Percentiles rank a stretch among this genome's conserved stretches.
phyloP scores from a whole-genome alignment of 2,888 invertebrate species.

The Meteorus colon region DNA sequence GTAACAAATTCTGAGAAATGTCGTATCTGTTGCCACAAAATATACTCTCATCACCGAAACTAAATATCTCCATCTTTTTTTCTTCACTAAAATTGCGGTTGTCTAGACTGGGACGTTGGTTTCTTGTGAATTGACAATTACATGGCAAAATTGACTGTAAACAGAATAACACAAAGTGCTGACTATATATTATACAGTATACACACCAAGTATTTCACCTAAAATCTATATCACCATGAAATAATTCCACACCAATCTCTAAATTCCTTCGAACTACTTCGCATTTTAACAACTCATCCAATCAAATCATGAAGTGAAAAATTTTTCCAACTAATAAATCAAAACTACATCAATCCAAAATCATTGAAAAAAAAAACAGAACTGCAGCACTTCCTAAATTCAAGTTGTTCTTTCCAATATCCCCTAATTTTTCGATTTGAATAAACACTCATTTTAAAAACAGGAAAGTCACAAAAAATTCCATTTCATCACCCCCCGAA shows the following conservation, averaged over 20 bases:
- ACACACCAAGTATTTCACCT: background rate
- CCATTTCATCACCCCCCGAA: background rate
- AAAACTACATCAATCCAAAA: too few relatives aligned
- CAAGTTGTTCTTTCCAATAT: too few relatives aligned
- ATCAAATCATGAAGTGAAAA: too few relatives aligned
- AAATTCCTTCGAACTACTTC: too few relatives aligned
- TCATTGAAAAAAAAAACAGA: background rate
- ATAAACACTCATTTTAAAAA: conserved; percentile 11
- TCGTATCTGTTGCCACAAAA: conserved; percentile 11
- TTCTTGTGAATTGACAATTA: conserved; percentile 64
- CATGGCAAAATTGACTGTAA: conserved; percentile 44
- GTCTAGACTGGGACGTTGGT: conserved; percentile 63
- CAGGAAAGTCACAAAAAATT: conserved; percentile 11
- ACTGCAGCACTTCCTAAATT: background rate
- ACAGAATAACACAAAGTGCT: conserved; percentile 33
- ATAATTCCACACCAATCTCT: too few relatives aligned
- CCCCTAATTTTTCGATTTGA: conserved; percentile 1
- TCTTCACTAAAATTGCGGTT: conserved; percentile 61
- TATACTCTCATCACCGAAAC: too few relatives aligned
- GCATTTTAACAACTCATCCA: too few relatives aligned
- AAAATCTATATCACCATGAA: too few relatives aligned
- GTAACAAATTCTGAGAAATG: background rate
- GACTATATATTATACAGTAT: background rate
- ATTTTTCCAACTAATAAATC: too few relatives aligned
- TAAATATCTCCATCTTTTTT: conserved; percentile 33